phyloP scores from a whole-genome alignment of 2,888 invertebrate species.

The Phorcus lineatus region DNA sequence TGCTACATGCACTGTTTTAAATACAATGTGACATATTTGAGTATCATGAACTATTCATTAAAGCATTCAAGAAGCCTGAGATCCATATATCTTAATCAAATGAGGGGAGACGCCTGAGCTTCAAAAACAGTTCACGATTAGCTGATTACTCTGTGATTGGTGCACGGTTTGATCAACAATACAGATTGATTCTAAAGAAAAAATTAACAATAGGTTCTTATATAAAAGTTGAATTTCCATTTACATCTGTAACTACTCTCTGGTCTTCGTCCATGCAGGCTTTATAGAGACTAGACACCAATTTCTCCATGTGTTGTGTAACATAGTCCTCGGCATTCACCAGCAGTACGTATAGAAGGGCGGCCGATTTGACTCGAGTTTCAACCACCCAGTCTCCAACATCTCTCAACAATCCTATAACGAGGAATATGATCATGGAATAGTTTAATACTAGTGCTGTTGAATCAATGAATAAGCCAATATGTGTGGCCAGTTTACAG shows the following conservation, averaged over 20 bases:
- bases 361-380: conserved; percentile 84
- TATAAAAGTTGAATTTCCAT: conserved; percentile 41
- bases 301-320: conserved; percentile 81
- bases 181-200: too few relatives aligned
- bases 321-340: conserved; percentile 85
- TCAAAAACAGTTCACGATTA: too few relatives aligned
- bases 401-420: conserved; percentile 81
- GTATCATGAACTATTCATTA: too few relatives aligned
- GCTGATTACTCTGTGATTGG: background rate
- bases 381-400: conserved; percentile 86
- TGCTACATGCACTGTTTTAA: too few relatives aligned
- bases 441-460: too few relatives aligned
- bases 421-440: background rate
- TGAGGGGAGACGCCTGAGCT: too few relatives aligned
- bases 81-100: too few relatives aligned
- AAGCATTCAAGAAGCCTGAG: too few relatives aligned
- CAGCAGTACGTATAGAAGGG: conserved; percentile 84
- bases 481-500: too few relatives aligned
- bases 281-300: conserved; percentile 80
- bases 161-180: background rate
- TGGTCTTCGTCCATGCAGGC: conserved; percentile 83
- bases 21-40: too few relatives aligned
- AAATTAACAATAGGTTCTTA: too few relatives aligned
- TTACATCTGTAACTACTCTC: conserved; percentile 78
- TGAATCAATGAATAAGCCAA: too few relatives aligned